phyloP scores from a whole-genome alignment of 2,888 invertebrate genomes.

The Heliconius charithonia region DNA sequence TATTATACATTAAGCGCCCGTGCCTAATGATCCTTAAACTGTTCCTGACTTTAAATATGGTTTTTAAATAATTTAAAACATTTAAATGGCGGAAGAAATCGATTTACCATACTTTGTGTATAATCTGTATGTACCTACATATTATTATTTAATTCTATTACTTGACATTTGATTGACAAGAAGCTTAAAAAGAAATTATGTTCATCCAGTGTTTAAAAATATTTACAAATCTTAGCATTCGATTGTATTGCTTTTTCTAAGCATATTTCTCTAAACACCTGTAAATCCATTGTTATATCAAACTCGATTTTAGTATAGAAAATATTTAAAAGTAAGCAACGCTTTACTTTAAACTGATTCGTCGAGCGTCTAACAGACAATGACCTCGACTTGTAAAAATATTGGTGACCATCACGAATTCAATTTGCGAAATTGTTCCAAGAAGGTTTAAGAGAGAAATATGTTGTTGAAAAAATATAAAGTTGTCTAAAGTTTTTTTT shows the following conservation, averaged over 20 bases:
- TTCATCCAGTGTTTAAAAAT: neutral
- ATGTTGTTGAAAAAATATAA: neutral
- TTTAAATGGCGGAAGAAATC: slow-evolving; percentile 17
- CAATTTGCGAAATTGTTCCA: slow-evolving; percentile 30
- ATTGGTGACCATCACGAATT: slow-evolving; percentile 43
- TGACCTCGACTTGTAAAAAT: slow-evolving; percentile 50
- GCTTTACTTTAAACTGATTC: slow-evolving; percentile 49
- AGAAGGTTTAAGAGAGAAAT: slow-evolving; percentile 14
- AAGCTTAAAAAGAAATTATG: slow-evolving; percentile 15
- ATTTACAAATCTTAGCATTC: neutral
- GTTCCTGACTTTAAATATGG: slow-evolving; percentile 8
- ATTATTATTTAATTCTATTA: neutral
- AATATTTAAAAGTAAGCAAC: slow-evolving; percentile 29
- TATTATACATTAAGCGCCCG: neutral
- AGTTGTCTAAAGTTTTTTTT: neutral
- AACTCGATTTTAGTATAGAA: slow-evolving; percentile 9
- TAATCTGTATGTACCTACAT: neutral
- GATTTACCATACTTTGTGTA: neutral
- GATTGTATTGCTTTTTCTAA: neutral
- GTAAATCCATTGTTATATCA: slow-evolving; percentile 1
- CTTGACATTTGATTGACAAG: slow-evolving; percentile 8
- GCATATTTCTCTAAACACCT: neutral
- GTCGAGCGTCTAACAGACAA: slow-evolving; percentile 48
- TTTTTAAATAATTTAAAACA: slow-evolving; percentile 13
- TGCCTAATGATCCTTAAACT: slow-evolving; percentile 13